A percentile compares a stretch with the other conserved stretches of the same genome.
Conservation (phyloP, 2,113 vertebrate species). For the Gavia stellata region DNA sequence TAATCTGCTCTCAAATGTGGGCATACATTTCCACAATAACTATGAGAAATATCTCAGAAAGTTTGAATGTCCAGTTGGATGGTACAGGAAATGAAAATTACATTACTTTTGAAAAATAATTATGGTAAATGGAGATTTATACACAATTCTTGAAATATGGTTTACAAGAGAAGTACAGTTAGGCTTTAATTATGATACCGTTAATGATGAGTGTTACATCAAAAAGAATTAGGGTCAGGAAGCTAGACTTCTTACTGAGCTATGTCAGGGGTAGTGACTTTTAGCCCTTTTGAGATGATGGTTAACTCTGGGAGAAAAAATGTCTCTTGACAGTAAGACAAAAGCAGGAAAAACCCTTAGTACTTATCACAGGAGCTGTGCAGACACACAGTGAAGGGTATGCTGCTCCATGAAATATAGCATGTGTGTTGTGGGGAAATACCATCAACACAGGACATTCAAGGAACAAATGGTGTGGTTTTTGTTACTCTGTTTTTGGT, state of each 20-base stretch:
- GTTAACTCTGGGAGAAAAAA: not conserved
- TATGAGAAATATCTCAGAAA: not conserved
- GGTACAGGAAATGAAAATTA: not conserved
- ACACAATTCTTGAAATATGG: not conserved
- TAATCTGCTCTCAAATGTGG: not conserved
- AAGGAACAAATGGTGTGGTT: rapidly evolving
- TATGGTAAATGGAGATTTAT: not conserved
- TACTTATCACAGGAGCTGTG: not conserved
- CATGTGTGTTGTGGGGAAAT: not conserved
- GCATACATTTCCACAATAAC: not conserved
- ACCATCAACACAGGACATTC: not conserved
- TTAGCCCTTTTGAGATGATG: not conserved
- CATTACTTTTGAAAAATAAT: not conserved
- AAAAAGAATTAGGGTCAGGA: not conserved
- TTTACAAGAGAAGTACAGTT: not conserved
- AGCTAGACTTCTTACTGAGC: not conserved
- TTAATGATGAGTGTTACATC: not conserved
- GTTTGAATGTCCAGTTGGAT: not conserved
- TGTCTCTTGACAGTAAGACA: not conserved
- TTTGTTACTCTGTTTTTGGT: not conserved
- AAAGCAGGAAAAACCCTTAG: not conserved
- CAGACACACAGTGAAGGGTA: not conserved
- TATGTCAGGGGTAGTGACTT: not conserved
- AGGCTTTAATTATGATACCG: not conserved
- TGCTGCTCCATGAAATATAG: not conserved